Evolutionary conservation across 2,113 vertebrate genomes (phyloP), one percentile per base, ranked within the genome.

Genomic region (Mormyrus lacerda): DNA sequence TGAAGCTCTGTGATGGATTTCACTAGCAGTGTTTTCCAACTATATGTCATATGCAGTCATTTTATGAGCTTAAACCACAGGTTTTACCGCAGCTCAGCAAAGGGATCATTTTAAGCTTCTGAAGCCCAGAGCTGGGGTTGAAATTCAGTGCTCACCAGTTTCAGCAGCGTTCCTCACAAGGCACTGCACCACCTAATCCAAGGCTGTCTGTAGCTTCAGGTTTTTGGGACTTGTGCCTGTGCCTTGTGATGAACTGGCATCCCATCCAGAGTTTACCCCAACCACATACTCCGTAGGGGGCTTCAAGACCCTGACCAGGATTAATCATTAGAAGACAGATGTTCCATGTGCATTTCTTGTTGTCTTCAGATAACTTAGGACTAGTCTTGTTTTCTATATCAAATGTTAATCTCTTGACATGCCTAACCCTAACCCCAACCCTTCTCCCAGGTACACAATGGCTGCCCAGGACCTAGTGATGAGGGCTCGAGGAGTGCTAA

Each of bases 381-480:
- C 27, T 69, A 69, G 3, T 79, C 13, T 39, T 7, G 35, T 17
- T 19, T 42, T 79, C 15, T 8, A 2, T 79, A 19, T 79, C 73
- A 42, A 42, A 79, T 79, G 73, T 42, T 79, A 39, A 76, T 19
- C 69, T 47, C 21, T 45, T 47, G 44, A 83, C 47, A 9, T 87
- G n/a, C n/a, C n/a, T n/a, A n/a, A n/a, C n/a, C n/a, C n/a, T n/a
- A n/a, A n/a, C n/a, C n/a, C n/a, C n/a, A n/a, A 51, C 53, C 58
- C 39, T 15, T 39, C 35, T 51, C 4, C 87, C 94, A 99, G 98
- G 96, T 99, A 99, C 95, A 99, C 97, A 0, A 95, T 99, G 96
- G 97, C 97, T 0, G 97, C 98, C 21, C 98, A 99, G 92, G 98
- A 99, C 93, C 95, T 99, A 91, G 96, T 99, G 89, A 99, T 99